phyloP scores from a whole-genome alignment of 2,797 vertebrate genomes.

The Myiothlypis chrysogaster region DNA sequence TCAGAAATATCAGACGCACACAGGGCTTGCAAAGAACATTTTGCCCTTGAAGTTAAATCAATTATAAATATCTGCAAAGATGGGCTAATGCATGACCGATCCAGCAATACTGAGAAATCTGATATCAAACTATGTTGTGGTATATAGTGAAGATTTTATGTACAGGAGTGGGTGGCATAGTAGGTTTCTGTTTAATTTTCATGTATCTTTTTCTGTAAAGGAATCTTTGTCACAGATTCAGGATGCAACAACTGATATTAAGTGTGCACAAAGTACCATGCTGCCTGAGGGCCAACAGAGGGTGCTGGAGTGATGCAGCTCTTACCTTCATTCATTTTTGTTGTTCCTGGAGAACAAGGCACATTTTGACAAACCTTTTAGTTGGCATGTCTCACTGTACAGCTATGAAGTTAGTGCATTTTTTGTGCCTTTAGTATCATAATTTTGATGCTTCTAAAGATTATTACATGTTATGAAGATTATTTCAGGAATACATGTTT shows the following conservation, averaged over 20 bases:
- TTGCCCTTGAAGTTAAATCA: background rate
- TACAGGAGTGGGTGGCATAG: background rate
- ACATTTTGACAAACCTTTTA: background rate
- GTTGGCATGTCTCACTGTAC: background rate
- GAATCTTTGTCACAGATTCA: background rate
- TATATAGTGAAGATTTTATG: background rate
- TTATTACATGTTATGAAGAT: background rate
- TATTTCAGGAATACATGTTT: background rate
- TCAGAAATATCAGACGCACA: background rate
- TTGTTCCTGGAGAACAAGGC: background rate
- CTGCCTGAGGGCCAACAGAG: conserved; percentile 57
- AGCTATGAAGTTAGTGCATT: background rate
- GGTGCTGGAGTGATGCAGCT: conserved; percentile 46
- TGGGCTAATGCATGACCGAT: background rate
- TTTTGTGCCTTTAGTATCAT: background rate
- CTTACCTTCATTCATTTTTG: background rate
- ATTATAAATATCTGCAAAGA: background rate
- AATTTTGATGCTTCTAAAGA: background rate
- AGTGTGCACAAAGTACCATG: background rate
- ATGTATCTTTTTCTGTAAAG: background rate
- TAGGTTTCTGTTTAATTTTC: background rate
- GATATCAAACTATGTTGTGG: background rate
- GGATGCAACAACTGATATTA: background rate
- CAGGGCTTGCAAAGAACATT: background rate
- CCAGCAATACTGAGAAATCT: background rate